These are phyloP conservation scores for Talpa occidentalis DNA, from an alignment of 2,113 vertebrate species.

Conservation along the genomic window DNA sequence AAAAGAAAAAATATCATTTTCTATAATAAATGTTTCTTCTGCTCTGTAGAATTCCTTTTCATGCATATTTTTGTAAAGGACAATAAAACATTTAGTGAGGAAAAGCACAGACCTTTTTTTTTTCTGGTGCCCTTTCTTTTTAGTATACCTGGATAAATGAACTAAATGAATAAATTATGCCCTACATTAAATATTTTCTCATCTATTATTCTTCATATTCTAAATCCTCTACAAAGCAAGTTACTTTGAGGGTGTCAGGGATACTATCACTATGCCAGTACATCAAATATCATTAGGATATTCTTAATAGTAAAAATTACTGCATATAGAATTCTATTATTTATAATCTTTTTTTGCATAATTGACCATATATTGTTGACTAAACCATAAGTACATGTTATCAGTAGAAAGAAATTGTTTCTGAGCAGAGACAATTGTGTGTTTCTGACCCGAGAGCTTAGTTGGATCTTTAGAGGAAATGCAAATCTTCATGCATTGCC, in stretches of 20 bases:
- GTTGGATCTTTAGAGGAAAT: neutral
- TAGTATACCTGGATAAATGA: neutral
- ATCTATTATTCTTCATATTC: neutral
- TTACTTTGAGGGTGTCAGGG: neutral
- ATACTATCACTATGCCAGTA: neutral
- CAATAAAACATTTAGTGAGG: neutral
- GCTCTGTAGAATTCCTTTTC: conserved; percentile 9
- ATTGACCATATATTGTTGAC: neutral
- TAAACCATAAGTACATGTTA: neutral
- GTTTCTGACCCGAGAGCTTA: neutral
- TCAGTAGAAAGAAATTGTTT: neutral
- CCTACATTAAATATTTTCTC: neutral
- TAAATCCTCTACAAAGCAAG: neutral
- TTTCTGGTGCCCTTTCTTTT: neutral
- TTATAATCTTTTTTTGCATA: neutral
- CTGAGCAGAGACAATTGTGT: neutral
- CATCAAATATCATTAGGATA: neutral
- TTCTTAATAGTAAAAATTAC: neutral
- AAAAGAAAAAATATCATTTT: neutral
- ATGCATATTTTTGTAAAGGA: neutral
- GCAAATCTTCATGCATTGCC: neutral
- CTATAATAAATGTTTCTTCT: neutral
- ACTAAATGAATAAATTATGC: conserved; percentile 13
- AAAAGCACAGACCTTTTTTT: neutral
- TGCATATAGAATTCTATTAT: neutral